Conservation (phyloP, 64 coral and sea anemone genomes). For the Orbicella faveolata region DNA sequence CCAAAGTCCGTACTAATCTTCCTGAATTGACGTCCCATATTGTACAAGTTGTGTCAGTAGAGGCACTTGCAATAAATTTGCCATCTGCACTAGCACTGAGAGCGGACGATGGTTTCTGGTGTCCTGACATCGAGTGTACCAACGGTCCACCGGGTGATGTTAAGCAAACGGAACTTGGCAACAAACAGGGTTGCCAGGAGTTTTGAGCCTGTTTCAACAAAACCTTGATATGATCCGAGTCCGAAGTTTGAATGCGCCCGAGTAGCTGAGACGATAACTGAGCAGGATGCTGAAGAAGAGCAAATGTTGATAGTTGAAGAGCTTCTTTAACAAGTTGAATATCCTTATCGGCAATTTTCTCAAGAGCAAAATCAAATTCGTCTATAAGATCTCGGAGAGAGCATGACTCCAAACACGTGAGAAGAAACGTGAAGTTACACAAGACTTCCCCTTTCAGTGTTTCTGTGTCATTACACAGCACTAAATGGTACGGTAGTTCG, state of each 20-base stretch:
- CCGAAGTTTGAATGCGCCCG: conserved; percentile 27
- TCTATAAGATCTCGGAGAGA: conserved; percentile 75
- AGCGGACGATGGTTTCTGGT: conserved; percentile 58
- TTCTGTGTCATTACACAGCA: conserved; percentile 9
- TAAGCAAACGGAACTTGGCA: conserved; percentile 63
- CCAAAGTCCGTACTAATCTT: conserved; percentile 64
- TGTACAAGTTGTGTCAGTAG: conserved; percentile 57
- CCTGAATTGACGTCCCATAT: conserved; percentile 79
- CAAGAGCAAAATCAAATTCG: conserved; percentile 75
- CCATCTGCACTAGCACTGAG: conserved; percentile 69
- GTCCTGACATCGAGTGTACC: conserved; percentile 78
- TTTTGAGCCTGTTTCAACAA: conserved; percentile 39
- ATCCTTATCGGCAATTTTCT: conserved; percentile 50
- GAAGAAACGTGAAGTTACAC: conserved; percentile 53
- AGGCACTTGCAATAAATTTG: conserved; percentile 68
- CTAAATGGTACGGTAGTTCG: conserved; percentile 59
- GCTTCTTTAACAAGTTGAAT: conserved; percentile 83
- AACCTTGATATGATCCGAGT: conserved; percentile 9
- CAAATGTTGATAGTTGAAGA: conserved; percentile 77
- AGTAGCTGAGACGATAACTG: conserved; percentile 76
- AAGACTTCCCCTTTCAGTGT: conserved; percentile 47
- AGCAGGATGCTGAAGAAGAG: conserved; percentile 62
- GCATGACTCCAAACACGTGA: conserved; percentile 35
- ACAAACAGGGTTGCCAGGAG: conserved; percentile 29
- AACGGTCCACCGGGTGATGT: conserved; percentile 83